Base-by-base conservation (phyloP, 2,113 vertebrate species). In the Oreochromis aureus region DNA sequence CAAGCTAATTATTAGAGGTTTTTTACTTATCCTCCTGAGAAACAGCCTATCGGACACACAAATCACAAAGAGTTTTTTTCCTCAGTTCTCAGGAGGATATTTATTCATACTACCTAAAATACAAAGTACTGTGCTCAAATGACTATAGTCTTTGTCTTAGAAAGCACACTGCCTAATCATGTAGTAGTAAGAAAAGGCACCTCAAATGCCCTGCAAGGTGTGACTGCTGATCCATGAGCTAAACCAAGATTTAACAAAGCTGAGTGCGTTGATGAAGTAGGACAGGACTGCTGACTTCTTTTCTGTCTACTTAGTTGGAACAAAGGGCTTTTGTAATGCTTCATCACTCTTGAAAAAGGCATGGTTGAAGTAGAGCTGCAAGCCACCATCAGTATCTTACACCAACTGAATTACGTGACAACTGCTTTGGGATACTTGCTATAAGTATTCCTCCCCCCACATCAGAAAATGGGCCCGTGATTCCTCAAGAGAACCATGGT, bases 251-350 rank as follows among this genome's bases (percentile, higher is more conserved):
- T 89, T 79, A 82, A 73, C 79, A 80, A 88, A 82, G 81, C 48
- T 81, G 81, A 85, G 51, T 18, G 84, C 76, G 80, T 73, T 79
- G 66, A 91, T 87, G 80, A 80, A 83, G 76, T 78, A 39, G 78
- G 61, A 76, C 86, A 82, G 81, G 32, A 92, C 27, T 89, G 90
- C 84, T 92, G 90, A 92, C 89, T 92, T 54, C 46, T 82, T 87
- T 73, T 63, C 32, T 53, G 53, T 82, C 61, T 53, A 34, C 83
- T 90, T 89, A 86, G 53, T 59, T 86, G 61, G 81, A 89, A 92
- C 88, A 88, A 90, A 91, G 63, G 22, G 86, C 32, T 44, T 89
- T n/a, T 27, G 44, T 80, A 87, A 87, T 78, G 89, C 66, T 83
- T 90, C 86, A 87, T 92, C 86, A 78, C 82, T 78, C 79, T 63